Base-by-base conservation (phyloP, 2,888 invertebrate genomes). In the Craniophora ligustri region DNA sequence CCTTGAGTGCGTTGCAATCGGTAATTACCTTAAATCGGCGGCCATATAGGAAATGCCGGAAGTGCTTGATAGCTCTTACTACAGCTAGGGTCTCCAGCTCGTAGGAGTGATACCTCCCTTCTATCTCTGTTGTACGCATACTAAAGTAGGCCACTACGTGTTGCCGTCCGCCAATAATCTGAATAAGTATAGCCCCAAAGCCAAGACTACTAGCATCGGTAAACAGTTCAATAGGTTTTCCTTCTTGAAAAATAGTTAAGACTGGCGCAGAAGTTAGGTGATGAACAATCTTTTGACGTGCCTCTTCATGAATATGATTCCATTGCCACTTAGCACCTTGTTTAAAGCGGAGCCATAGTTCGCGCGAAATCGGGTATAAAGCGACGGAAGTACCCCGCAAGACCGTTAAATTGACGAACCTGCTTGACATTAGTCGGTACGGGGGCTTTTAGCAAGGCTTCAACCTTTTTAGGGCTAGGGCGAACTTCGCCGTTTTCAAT, bases 1-100 rank as follows among this genome's bases (percentile, higher is more conserved):
- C 75, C 49, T 77, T 79, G 0, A 80, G 28, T 0, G 77, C 71
- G 18, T 81, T 80, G 35, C 77, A 82, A 18, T 78, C 74, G 0
- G 73, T 53, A 2, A 54, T 47, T 0, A 47, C 48, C 23, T 42
- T 36, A 38, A 59, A 31, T 14, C 41, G 26, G 36, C 68, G 15
- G 3, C 45, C 54, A 39, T 72, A 70, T 0, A 79, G 55, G 21
- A 54, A 79, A 3, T 77, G 75, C n/a, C n/a, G n/a, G n/a, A n/a
- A n/a, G n/a, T n/a, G n/a, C n/a, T n/a, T n/a, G n/a, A n/a, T n/a
- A n/a, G 77, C 76, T 3, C 66, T 36, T 0, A 75, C 68, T 4
- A 63, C 58, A 1, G 58, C 59, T 14, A 35, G 26, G 1, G 23
- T 48, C 23, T 46, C 42, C 0, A 48, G 23, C 7, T 55, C 48